Evolutionary conservation across 2,888 invertebrate species (phyloP).

Genomic region (Apantesis nais): DNA sequence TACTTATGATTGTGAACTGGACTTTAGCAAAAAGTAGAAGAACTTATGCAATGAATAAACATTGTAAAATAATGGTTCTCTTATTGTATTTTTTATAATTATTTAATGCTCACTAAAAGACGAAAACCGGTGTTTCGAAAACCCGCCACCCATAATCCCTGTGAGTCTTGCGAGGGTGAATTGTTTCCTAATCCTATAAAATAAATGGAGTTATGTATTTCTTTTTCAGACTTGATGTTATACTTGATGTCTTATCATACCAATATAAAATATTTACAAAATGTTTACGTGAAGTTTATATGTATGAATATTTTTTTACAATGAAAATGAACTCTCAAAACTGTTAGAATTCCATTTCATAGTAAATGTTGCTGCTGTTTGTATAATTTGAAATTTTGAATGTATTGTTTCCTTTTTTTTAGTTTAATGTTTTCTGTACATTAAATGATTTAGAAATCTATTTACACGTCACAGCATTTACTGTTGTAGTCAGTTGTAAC

Average conservation of each 20-base stretch:
- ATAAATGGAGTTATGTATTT: no score
- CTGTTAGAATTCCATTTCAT: neutral
- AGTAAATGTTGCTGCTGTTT: neutral
- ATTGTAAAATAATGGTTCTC: no score
- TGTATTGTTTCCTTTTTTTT: neutral
- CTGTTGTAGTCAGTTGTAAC: neutral
- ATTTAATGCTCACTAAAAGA: no score
- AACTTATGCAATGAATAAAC: neutral
- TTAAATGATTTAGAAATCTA: neutral
- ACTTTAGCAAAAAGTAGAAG: neutral
- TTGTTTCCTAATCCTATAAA: no score
- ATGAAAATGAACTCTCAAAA: neutral
- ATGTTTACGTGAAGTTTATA: neutral
- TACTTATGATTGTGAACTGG: neutral
- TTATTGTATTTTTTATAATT: no score
- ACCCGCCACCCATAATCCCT: no score
- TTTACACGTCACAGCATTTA: neutral
- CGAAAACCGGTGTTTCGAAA: no score
- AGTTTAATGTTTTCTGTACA: neutral
- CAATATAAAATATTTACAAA: neutral
- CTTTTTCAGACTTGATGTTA: no score
- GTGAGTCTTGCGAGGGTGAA: no score
- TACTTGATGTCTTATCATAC: neutral
- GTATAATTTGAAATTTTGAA: neutral
- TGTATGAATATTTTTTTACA: neutral